Base-by-base conservation (phyloP, 1,140 invertebrate genomes). In the Ridgeia piscesae region DNA sequence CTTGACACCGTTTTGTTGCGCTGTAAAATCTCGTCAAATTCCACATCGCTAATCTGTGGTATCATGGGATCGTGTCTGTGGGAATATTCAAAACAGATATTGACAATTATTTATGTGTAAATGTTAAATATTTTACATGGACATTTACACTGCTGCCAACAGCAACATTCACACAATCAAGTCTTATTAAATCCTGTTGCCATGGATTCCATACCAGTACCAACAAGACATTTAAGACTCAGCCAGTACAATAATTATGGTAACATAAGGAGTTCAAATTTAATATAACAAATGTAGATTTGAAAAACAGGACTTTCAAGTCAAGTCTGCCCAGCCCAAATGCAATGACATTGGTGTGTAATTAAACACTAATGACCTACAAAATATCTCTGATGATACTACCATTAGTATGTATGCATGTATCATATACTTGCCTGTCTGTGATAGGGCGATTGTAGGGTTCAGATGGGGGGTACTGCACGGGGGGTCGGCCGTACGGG, bases 1-100 rank as follows among this genome's bases (percentile, higher is more conserved):
- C 98, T 99, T 14, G 98, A 99, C 1, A 99, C 99, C 21, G 99
- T 99, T 93, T 99, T 97, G 96, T 99, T 99, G 93, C 99, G 97
- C 91, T 98, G 97, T 98, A 99, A 99, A 88, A 99, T 99, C 96
- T 99, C 99, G 96, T 99, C 99, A 96, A 99, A 99, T 96, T 99
- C 99, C 93, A 98, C 97, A 96, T 99, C 99, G 93, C 97, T 97
- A 34, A 99, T 97, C 50, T 97, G 97, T 58, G 95, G 95, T 0
- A 95, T 93, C 88, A 94, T 94, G 17, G 95, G 94, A 93, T 95
- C 95, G 93, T 94, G 94, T 50, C 95, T 95, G 91, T 31, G 8
- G n/a, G 17, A 77, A 58, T 33, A 33, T 9, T 27, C 6, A 35
- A 14, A 33, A 89, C n/a, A 88, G 48, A 33, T 9, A 27, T 90